Evolutionary conservation across 2,113 vertebrate genomes (phyloP).

Genomic region (Theristicus caerulescens): DNA sequence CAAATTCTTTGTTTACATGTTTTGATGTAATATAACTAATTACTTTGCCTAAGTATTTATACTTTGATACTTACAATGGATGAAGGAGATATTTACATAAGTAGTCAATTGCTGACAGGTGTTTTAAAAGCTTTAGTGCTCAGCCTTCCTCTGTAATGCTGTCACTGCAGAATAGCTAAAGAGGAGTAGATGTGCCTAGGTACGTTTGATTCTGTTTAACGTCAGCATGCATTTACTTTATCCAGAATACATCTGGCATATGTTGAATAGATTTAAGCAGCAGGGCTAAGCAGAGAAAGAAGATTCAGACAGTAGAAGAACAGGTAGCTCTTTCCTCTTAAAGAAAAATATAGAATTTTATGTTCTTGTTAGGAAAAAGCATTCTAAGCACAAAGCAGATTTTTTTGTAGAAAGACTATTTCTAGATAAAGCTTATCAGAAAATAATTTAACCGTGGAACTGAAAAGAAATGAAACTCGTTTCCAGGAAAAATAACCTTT

Average conservation of each 20-base stretch:
- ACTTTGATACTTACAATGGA: background rate
- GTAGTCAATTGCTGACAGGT: conserved; percentile 25
- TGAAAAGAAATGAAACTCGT: background rate
- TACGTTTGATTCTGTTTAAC: conserved; percentile 2
- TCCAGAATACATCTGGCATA: background rate
- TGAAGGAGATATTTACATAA: background rate
- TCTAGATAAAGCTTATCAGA: background rate
- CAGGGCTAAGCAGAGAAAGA: background rate
- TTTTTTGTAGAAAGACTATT: background rate
- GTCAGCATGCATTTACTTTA: conserved; percentile 23
- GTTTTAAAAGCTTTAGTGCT: conserved; percentile 39
- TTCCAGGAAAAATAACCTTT: conserved; percentile 41
- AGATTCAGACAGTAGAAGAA: background rate
- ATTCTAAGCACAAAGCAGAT: background rate
- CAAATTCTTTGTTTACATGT: background rate
- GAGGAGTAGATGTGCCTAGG: conserved; percentile 6
- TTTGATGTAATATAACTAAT: background rate
- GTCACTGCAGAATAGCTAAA: conserved; percentile 19
- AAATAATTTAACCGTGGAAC: background rate
- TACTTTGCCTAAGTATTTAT: background rate
- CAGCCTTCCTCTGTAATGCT: conserved; percentile 16
- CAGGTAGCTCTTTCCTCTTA: background rate
- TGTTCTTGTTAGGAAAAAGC: background rate
- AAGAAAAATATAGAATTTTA: background rate
- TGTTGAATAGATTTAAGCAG: background rate